These are phyloP conservation scores for Aramus guarauna DNA, from an alignment of 2,113 vertebrate species.

Conservation along the genomic window DNA sequence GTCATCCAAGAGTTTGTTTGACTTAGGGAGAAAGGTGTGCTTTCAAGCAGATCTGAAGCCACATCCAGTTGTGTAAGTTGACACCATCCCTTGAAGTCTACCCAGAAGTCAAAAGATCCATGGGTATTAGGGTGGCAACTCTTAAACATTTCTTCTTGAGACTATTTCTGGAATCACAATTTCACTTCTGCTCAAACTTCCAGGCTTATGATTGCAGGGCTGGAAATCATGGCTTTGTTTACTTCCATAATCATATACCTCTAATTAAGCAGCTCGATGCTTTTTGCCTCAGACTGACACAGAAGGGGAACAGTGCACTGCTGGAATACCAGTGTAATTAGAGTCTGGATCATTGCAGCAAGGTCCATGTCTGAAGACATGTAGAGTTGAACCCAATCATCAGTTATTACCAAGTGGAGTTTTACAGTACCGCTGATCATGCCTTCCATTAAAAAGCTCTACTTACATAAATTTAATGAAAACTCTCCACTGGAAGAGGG, in stretches of 20 bases:
- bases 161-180: neutral
- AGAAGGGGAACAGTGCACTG: neutral
- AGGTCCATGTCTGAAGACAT: neutral
- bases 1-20: conserved; percentile 3
- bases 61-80: neutral
- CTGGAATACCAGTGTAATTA: neutral
- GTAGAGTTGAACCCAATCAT: neutral
- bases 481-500: neutral
- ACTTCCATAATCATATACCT: neutral
- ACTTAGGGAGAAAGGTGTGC: neutral
- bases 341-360: neutral
- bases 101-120: neutral
- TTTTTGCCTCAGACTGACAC: neutral
- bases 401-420: neutral
- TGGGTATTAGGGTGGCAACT: neutral
- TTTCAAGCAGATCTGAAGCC: neutral
- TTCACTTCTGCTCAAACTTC: neutral
- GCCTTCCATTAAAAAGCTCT: neutral
- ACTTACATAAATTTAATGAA: neutral
- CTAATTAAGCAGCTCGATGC: neutral
- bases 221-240: neutral
- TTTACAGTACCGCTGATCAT: neutral
- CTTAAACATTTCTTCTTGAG: neutral
- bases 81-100: neutral
- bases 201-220: neutral